These are phyloP conservation scores for Parasteatoda tepidariorum DNA, from an alignment of 1,140 invertebrate species.

Conservation along the genomic window DNA sequence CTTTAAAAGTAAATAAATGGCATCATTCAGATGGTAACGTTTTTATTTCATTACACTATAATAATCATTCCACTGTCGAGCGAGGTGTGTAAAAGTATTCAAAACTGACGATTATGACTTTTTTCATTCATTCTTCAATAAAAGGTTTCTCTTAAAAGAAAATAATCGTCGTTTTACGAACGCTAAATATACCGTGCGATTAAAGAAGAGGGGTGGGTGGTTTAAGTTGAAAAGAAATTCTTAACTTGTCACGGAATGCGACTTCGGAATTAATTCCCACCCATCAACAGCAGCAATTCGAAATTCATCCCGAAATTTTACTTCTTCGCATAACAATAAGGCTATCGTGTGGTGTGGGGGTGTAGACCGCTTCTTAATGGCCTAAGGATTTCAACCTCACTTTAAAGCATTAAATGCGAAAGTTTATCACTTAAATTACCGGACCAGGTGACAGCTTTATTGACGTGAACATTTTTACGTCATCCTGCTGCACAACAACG, in stretches of 20 bases:
- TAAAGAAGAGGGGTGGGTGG: background rate
- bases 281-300: constrained; percentile 5
- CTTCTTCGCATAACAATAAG: constrained; percentile 53
- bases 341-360: background rate
- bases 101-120: constrained; percentile 25
- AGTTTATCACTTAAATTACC: constrained; percentile 58
- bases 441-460: constrained; percentile 51
- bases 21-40: constrained; percentile 22
- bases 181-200: constrained; percentile 44
- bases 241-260: constrained; percentile 53
- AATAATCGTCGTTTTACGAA: constrained; percentile 18
- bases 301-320: constrained; percentile 38
- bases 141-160: constrained; percentile 11
- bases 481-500: constrained; percentile 8
- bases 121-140: constrained; percentile 5
- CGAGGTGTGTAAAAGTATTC: background rate
- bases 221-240: background rate
- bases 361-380: constrained; percentile 29
- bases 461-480: constrained; percentile 55
- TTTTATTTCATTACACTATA: constrained; percentile 51
- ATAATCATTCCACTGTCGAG: constrained; percentile 18
- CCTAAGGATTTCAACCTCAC: constrained; percentile 55
- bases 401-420: constrained; percentile 51
- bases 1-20: constrained; percentile 25
- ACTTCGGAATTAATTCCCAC: constrained; percentile 24